Evolutionary conservation across 2,113 vertebrate species (phyloP), one percentile per base, ranked within the genome.

Genomic region (Sapayoa aenigma): DNA sequence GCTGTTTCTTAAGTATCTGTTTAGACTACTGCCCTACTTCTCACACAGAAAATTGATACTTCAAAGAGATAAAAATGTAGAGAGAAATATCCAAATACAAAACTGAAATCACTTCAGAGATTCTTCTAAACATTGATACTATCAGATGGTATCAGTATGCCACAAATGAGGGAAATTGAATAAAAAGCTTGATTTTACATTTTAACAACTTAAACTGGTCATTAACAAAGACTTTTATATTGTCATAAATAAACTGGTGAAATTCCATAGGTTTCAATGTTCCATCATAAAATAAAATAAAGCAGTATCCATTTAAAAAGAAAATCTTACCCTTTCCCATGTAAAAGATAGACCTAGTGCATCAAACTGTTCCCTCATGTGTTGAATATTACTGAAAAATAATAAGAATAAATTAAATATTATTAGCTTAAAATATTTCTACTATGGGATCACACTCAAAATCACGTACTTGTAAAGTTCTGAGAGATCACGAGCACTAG

Each of bases 361-460:
- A 87, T 99, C 98, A 66, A 99, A 98, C 97, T 99, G 99, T 73
- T 98, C 93, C 87, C 98, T 97, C 99, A 99, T 99, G 90, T 98
- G 98, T 94, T 98, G 88, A 86, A 99, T 99, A 72, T 99, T 99
- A 93, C 99, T 99, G 98, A 10, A 94, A 94, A 97, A 89, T 39
- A 94, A 91, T 52, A 67, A 41, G 82, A 87, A 68, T 11, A 35
- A 63, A 67, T 53, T 14, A 76, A 58, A 77, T 37, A 28, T 4
- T 27, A 89, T 86, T 91, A 72, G 46, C 10, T 86, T 79, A 59
- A 89, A 84, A 77, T 39, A 94, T 60, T 90, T 81, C 50, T 37
- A 53, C 59, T 18, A 52, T 6, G 6, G 17, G 21, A n/a, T 33
- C 5, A 12, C 28, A 91, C 22, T 47, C 82, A 72, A 75, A 68